Base-by-base conservation (phyloP, 2,888 invertebrate genomes). In the Erannis defoliaria region DNA sequence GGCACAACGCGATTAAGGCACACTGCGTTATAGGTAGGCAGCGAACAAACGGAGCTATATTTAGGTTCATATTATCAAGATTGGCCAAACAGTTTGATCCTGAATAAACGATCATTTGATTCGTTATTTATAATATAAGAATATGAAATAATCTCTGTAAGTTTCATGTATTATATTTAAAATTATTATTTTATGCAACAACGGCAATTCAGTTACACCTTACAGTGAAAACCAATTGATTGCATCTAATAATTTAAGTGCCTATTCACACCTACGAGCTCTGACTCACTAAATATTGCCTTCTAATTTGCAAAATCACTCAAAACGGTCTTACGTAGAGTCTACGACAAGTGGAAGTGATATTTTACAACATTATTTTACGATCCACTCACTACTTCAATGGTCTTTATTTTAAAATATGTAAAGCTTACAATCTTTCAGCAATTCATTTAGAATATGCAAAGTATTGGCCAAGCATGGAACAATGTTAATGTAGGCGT, bases 401-500 rank as follows among this genome's bases (percentile, higher is more conserved):
- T 40, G 10, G 23, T 60, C 46, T 49, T 66, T 72, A 67, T 54
- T 0, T 0, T 0, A 0, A 0, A 3, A 0, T 0, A 0, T 0
- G 0, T 62, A 73, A 48, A 56, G 56, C 67, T 59, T 0, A 37
- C 46, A 31, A 21, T 53, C 1, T 1, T 1, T 26, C 10, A 33
- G 6, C 14, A 14, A 43, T 10, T 19, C 1, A 16, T 43, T 43
- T 21, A 5, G 10, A n/a, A 46, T 19, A 18, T 5, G 38, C n/a
- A 38, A 46, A 45, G 14, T 37, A 23, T 5, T 29, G 12, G 9
- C 75, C 74, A 75, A 68, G 73, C 77, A 73, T 55, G 58, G 72
- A 80, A 87, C 87, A 88, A 88, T 86, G 74, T 75, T 12, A 63
- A 77, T 73, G 89, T 88, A 70, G 88, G 89, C 73, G 86, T 74